Base-by-base conservation (phyloP, 2,113 vertebrate genomes). In the Scolopax mira region DNA sequence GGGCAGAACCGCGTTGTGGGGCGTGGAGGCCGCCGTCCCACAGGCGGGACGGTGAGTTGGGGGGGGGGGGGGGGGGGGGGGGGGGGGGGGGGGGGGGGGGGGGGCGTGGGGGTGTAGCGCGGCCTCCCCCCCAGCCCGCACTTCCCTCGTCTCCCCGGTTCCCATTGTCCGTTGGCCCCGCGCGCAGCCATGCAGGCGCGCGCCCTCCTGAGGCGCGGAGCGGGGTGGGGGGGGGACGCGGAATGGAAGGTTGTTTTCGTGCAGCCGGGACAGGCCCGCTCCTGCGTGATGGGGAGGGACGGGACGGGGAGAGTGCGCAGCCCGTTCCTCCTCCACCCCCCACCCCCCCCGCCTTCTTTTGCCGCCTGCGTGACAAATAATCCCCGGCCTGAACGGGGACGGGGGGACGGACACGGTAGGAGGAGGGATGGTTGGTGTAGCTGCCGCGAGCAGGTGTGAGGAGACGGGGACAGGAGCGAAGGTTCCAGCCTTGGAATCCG, bases 171-270 rank as follows among this genome's bases (percentile, higher is more conserved):
- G 27, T 33, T 58, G 88, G 64, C 37, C 48, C 48, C 62, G 35
- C 54, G 31, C 30, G 54, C 54, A 55, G 48, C 48, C 85, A 86
- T 85, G 82, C 81, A 88, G 54, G 81, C 77, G 85, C 85, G 79
- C 10, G 17, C 57, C 52, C 35, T 12, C 3, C 35, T 6, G 39
- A 19, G 48, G 39, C 6, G 16, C 10, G 11, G 11, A 31, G 41
- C 31, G 33, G 39, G 11, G 9, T 9, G 6, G 16, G 25, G 17
- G 16, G 13, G 11, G 37, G n/a, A n/a, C 11, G 25, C 23, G n/a
- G 23, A 25, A 37, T 19, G 41, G 39, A 2, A 2, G 51, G 64
- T 89, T 85, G 94, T 91, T 95, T 91, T 87, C 31, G 48, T 0
- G 31, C 46, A 64, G 69, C 61, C 28, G 61, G 88, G 81, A 37